phyloP scores from a whole-genome alignment of 2,797 vertebrate species.

The Rhinophrynus dorsalis region DNA sequence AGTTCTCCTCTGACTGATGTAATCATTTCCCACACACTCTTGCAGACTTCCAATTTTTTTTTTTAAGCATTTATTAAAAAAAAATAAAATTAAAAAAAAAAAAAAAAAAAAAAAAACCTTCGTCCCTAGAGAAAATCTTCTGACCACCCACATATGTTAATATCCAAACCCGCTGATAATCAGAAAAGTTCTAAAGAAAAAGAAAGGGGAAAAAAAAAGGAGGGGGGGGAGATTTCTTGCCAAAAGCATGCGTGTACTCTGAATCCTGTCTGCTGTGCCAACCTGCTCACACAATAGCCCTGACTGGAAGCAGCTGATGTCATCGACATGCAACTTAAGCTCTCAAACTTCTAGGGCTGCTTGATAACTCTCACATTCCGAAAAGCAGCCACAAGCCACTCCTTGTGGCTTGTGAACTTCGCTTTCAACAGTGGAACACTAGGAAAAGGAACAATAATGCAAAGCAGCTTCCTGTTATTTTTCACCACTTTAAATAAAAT shows the following conservation, averaged over 20 bases:
- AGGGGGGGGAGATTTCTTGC: slow-evolving; percentile 16
- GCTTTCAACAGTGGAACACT: too few species aligned
- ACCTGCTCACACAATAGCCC: slow-evolving; percentile 61
- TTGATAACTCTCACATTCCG: slow-evolving; percentile 26
- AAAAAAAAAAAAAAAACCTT: background rate
- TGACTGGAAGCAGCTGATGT: slow-evolving; percentile 64
- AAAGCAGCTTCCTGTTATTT: too few species aligned
- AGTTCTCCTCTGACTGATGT: slow-evolving; percentile 84
- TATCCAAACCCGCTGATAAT: slow-evolving; percentile 15
- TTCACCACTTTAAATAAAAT: too few species aligned
- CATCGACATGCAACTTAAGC: slow-evolving; percentile 60
- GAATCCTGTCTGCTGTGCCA: slow-evolving; percentile 64
- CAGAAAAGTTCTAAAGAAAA: slow-evolving; percentile 31
- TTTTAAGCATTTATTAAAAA: background rate
- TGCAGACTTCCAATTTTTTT: slow-evolving; percentile 61
- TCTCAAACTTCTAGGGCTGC: slow-evolving; percentile 57
- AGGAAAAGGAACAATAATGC: too few species aligned
- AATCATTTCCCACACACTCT: slow-evolving; percentile 81
- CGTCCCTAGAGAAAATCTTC: slow-evolving; percentile 31
- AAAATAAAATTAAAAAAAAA: too few species aligned
- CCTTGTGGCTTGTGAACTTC: too few species aligned
- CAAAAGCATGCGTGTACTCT: slow-evolving; percentile 49
- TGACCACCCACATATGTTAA: slow-evolving; percentile 14
- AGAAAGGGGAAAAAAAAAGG: background rate
- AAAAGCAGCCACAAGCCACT: background rate